Evolutionary conservation across 2,113 vertebrate genomes (phyloP).

Genomic region (Desmodus rotundus): DNA sequence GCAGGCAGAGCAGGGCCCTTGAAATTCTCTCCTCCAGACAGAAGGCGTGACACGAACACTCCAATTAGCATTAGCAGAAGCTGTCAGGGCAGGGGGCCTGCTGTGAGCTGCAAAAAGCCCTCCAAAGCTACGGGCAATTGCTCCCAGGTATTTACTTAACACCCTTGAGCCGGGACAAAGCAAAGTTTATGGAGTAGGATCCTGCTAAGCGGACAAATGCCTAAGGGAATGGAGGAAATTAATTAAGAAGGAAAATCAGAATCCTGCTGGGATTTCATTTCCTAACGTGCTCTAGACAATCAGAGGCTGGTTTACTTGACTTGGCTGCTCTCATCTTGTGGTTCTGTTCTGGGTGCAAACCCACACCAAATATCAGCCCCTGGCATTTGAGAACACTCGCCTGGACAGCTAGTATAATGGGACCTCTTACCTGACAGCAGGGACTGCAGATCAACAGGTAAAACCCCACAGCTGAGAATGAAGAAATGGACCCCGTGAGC

Average conservation of each 20-base stretch:
- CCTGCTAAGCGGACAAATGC: constrained; percentile 3
- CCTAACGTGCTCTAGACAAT: constrained; percentile 61
- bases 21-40: not conserved
- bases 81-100: not conserved
- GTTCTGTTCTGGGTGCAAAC: not conserved
- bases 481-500: not conserved
- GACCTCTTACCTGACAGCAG: not conserved
- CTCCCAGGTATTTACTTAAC: constrained; percentile 68
- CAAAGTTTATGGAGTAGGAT: constrained; percentile 54
- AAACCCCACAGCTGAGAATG: not conserved
- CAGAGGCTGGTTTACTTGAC: constrained; percentile 23
- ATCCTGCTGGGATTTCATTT: constrained; percentile 76
- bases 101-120: not conserved
- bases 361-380: not conserved
- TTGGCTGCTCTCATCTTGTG: constrained; percentile 62
- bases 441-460: not conserved
- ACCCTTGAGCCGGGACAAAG: constrained; percentile 57
- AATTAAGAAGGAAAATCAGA: constrained; percentile 67
- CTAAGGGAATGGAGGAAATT: constrained; percentile 51
- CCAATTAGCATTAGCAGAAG: not conserved
- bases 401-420: not conserved
- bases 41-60: not conserved
- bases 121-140: constrained; percentile 31
- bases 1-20: not conserved
- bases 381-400: not conserved